A percentile compares a stretch with the other conserved stretches of the same genome.
Evolutionary conservation across 2,888 invertebrate genomes (phyloP).

Genomic region (Alviniconcha strummeri): DNA sequence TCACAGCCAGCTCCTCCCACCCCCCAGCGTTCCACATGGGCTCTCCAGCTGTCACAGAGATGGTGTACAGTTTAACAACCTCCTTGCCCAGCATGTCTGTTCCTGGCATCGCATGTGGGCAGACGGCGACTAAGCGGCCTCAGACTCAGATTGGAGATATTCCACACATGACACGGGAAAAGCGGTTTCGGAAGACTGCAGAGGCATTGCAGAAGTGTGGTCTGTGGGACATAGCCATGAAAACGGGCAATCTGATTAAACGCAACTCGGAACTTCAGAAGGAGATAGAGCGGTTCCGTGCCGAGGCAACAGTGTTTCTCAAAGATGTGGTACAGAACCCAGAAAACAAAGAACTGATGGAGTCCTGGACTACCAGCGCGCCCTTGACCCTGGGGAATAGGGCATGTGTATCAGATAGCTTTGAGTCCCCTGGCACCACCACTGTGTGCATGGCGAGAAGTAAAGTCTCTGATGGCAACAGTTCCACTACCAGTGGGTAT

Average conservation of each 20-base stretch:
- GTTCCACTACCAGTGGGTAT: constrained; percentile 32
- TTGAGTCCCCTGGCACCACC: constrained; percentile 10
- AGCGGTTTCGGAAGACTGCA: constrained; percentile 38
- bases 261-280: constrained; percentile 42
- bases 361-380: neutral
- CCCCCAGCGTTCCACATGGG: no score
- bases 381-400: neutral
- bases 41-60: constrained; percentile 19
- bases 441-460: neutral
- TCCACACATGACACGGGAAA: constrained; percentile 29
- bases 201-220: constrained; percentile 45
- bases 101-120: neutral
- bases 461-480: constrained; percentile 16
- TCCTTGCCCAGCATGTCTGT: neutral
- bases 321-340: constrained; percentile 41
- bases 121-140: neutral
- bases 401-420: neutral
- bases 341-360: constrained; percentile 37
- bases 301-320: constrained; percentile 39
- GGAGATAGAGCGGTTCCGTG: constrained; percentile 39
- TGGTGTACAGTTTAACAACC: constrained; percentile 22
- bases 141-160: neutral
- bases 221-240: constrained; percentile 46
- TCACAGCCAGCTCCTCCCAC: neutral
- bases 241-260: constrained; percentile 42